These are phyloP conservation scores for Coccyzus lansbergi DNA, from an alignment of 2,797 vertebrate genomes.

Conservation along the genomic window DNA sequence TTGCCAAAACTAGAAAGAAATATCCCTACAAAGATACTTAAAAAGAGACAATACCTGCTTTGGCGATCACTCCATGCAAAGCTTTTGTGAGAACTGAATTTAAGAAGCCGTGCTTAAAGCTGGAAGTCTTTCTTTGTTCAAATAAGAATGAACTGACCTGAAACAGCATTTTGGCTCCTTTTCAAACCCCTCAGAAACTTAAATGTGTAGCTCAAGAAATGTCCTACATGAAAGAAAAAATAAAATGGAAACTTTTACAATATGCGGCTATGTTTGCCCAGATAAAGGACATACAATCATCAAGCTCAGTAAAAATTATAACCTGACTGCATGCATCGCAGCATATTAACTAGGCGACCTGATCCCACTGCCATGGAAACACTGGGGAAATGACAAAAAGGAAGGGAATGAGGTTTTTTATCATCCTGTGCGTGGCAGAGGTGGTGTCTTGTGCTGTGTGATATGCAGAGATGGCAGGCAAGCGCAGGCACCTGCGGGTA, in stretches of 20 bases:
- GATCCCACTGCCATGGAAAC: constrained; percentile 18
- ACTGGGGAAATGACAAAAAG: neutral
- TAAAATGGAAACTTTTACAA: neutral
- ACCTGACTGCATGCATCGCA: neutral
- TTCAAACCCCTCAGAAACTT: neutral
- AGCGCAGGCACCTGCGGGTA: accelerated
- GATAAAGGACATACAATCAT: neutral
- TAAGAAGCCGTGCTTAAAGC: constrained; percentile 18
- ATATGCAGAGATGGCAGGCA: neutral
- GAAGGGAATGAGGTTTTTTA: neutral
- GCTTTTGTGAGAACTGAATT: constrained; percentile 44
- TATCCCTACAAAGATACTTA: neutral
- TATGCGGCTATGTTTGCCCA: neutral
- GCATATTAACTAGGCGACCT: neutral
- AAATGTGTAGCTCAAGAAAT: neutral
- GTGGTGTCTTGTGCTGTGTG: neutral
- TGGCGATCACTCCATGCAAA: constrained; percentile 11
- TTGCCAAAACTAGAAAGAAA: constrained; percentile 41
- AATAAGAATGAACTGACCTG: constrained; percentile 34
- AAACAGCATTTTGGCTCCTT: neutral
- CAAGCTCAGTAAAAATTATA: neutral
- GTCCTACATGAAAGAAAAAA: neutral
- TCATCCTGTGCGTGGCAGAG: neutral
- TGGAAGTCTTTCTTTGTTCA: constrained; percentile 40
- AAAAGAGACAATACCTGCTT: constrained; percentile 58